Conservation (phyloP, 2,888 invertebrate genomes). For the Escarpia spicata region DNA sequence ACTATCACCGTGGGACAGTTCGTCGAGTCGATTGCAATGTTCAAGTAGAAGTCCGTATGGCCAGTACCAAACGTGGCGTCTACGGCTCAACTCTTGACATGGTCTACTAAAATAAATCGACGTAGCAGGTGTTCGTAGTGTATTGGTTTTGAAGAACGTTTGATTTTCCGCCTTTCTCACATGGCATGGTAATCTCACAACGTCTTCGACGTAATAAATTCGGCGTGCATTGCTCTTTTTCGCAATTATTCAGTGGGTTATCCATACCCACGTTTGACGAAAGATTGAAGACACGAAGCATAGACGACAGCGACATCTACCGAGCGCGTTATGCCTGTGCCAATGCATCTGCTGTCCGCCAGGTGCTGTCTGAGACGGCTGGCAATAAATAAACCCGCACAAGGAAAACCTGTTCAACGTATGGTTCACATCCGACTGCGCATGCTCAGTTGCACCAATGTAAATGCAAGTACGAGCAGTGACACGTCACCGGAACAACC, state of each 20-base stretch:
- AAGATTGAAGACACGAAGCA: background rate
- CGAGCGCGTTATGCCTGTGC: background rate
- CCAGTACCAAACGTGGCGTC: background rate
- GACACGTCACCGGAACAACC: background rate
- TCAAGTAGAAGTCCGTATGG: background rate
- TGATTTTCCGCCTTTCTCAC: background rate
- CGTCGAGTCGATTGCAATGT: background rate
- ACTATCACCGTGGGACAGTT: background rate
- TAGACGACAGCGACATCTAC: background rate
- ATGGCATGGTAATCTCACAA: background rate
- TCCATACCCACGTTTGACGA: background rate
- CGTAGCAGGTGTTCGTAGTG: background rate
- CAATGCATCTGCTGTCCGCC: background rate
- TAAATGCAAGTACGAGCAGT: background rate
- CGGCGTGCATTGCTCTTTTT: background rate
- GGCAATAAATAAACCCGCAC: slow-evolving; percentile 12
- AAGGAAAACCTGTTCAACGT: background rate
- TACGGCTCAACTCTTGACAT: background rate
- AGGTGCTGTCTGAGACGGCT: background rate
- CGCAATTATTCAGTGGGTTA: background rate
- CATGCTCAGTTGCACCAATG: background rate
- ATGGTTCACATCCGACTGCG: background rate
- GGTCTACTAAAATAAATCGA: background rate
- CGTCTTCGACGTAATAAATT: background rate
- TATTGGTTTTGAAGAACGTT: background rate